Conservation (phyloP, 2,797 vertebrate species). For the Sebastes itinus region DNA sequence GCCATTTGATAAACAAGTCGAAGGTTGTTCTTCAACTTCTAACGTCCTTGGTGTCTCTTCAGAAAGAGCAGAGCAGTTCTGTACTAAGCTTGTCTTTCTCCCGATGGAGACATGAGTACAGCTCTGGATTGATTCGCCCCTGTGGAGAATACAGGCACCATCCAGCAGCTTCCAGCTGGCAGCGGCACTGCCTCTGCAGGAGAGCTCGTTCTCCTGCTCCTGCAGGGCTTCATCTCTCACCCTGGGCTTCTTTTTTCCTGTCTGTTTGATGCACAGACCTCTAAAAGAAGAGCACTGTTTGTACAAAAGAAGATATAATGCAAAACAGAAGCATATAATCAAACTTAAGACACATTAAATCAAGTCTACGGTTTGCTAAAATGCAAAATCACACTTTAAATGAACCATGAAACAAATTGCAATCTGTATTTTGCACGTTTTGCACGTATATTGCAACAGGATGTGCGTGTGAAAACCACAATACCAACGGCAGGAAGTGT, state of each 20-base stretch:
- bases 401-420: too few species aligned
- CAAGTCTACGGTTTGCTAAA: not conserved
- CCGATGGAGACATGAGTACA: slow-evolving; percentile 4
- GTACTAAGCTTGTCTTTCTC: not conserved
- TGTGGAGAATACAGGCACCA: slow-evolving; percentile 31
- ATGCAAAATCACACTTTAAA: too few species aligned
- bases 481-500: not conserved
- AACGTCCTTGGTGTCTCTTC: not conserved
- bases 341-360: not conserved
- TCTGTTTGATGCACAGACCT: not conserved
- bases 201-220: slow-evolving; percentile 6
- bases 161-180: slow-evolving; percentile 34
- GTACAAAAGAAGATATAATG: not conserved
- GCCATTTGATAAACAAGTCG: not conserved
- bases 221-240: not conserved
- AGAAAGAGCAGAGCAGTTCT: not conserved
- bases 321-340: not conserved
- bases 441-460: not conserved
- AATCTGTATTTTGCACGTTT: not conserved
- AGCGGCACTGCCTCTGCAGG: slow-evolving; percentile 31
- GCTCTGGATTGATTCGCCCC: slow-evolving; percentile 45
- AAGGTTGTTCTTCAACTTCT: not conserved
- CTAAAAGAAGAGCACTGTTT: not conserved
- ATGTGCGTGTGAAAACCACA: slow-evolving; percentile 7
- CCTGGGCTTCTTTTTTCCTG: not conserved